A percentile compares a stretch with the other conserved stretches of the same genome.
phyloP scores from a whole-genome alignment of 2,113 vertebrate species.

The Himantopus leucocephalus region DNA sequence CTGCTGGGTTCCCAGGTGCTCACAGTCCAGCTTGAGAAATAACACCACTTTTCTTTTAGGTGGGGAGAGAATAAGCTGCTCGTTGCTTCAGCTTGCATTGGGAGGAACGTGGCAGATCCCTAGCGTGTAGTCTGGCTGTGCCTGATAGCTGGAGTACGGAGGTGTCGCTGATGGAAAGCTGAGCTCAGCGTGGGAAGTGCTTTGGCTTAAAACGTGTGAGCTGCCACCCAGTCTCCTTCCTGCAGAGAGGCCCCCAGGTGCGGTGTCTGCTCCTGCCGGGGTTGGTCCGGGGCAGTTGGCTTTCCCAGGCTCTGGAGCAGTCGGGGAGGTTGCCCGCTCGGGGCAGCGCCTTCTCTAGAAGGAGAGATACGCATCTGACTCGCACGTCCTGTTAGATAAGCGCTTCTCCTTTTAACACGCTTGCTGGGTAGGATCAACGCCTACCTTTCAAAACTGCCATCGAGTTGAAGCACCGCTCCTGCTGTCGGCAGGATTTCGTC shows the following conservation, averaged over 20 bases:
- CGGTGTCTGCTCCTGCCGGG: neutral
- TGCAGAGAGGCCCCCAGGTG: neutral
- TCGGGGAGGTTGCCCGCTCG: neutral
- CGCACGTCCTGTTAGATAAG: neutral
- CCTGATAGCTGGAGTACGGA: neutral
- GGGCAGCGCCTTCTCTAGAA: neutral
- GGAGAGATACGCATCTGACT: neutral
- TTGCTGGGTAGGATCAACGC: neutral
- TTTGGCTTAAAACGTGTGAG: neutral
- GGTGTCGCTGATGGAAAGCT: neutral
- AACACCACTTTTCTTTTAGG: neutral
- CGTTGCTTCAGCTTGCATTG: neutral
- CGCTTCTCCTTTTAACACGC: fast-evolving
- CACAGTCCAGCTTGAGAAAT: neutral
- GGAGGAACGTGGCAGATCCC: neutral
- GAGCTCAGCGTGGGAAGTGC: neutral
- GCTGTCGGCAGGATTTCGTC: neutral
- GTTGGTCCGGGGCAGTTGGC: neutral
- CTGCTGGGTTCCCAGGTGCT: neutral
- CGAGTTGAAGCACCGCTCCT: neutral
- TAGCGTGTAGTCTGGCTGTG: neutral
- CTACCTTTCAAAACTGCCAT: neutral
- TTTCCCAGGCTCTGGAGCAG: neutral
- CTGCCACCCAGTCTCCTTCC: neutral
- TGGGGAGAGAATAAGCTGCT: neutral